Base-by-base conservation (phyloP, 35 echinoderm and acorn worm genomes). In the Heliocidaris tuberculata region DNA sequence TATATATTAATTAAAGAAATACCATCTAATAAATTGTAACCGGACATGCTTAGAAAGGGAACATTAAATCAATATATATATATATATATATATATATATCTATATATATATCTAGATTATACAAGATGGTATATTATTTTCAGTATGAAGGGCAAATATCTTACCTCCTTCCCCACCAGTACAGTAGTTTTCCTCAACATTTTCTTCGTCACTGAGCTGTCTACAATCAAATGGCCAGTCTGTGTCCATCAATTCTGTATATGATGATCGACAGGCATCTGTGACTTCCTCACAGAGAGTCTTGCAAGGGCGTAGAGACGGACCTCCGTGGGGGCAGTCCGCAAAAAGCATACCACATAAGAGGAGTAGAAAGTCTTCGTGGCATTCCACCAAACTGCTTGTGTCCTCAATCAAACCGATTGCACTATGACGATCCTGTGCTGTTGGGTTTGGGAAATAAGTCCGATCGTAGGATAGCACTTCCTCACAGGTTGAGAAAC, bases 111-210 rank as follows among this genome's bases (percentile, higher is more conserved):
- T 42, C 35, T 42, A 42, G 35, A 42, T 42, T 42, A 42, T 42
- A 42, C 1, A 42, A 42, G 35, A 42, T 42, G 35, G 35, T 42
- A 42, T 3, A 42, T 42, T 42, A 42, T 42, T 42, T 42, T 42
- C 19, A 60, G 0, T 2, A 12, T 60, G 59, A 60, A 60, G 59
- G 10, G 19, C 2, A 60, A 87, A 7, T 3, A 4, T 17, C 91
- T n/a, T 31, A 93, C 91, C 91, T 35, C 91, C 91, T 59, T 93
- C 91, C 32, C 91, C 91, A 52, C 91, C 91, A 27, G 21, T 30
- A 59, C 91, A 93, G 91, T n/a, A 93, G 4, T 16, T 21, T 8
- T 59, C 91, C 31, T 89, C 87, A 24, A 52, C 48, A 32, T 50
- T 27, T 13, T 31, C 48, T 16, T 49, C 47, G 30, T 93, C 50